phyloP scores from a whole-genome alignment of 2,113 vertebrate genomes.

The Callopanchax toddi region DNA sequence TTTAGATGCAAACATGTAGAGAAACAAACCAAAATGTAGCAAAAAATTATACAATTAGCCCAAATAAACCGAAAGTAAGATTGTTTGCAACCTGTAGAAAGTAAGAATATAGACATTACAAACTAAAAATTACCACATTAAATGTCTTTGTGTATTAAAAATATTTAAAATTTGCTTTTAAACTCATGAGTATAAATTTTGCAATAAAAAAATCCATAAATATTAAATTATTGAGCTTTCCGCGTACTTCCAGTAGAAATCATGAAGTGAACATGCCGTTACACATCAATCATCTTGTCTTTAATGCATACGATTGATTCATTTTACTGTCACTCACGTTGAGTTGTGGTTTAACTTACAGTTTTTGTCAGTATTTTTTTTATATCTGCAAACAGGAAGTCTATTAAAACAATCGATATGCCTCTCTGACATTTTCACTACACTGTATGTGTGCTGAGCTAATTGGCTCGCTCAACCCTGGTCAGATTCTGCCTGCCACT shows the following conservation, averaged over 20 bases:
- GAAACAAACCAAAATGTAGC: no score
- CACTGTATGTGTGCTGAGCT: slow-evolving; percentile 23
- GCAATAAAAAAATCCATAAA: not conserved
- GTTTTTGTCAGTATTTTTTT: slow-evolving; percentile 37
- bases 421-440: slow-evolving; percentile 54
- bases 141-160: no score
- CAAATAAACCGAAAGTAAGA: not conserved
- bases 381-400: slow-evolving; percentile 44
- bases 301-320: slow-evolving; percentile 46
- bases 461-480: slow-evolving; percentile 48
- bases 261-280: slow-evolving; percentile 11
- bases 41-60: no score
- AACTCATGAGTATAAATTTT: not conserved
- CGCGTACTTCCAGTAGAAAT: not conserved
- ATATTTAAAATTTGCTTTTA: not conserved
- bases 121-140: no score
- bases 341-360: slow-evolving; percentile 25
- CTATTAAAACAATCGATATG: slow-evolving; percentile 56
- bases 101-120: not conserved
- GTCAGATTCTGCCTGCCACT: slow-evolving; percentile 33
- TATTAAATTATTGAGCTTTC: not conserved
- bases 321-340: slow-evolving; percentile 32
- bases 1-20: no score
- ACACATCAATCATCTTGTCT: not conserved
- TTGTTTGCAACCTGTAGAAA: not conserved